Conservation (phyloP, 2,113 vertebrate species). For the Gnathochromis pfefferi region DNA sequence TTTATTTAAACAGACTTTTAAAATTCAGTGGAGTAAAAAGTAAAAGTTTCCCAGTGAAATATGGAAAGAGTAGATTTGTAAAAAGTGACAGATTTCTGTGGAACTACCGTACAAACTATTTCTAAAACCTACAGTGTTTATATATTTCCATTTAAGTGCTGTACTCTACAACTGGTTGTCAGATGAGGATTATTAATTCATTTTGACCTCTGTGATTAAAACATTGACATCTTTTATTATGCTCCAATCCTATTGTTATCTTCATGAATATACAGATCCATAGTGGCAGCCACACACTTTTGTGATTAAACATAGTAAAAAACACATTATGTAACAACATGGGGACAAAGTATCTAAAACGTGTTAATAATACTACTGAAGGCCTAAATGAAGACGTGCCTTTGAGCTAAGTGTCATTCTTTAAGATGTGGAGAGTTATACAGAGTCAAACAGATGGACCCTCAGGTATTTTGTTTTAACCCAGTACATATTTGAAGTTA, state of each 20-base stretch:
- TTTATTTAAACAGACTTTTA: background rate
- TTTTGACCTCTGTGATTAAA: fast-evolving
- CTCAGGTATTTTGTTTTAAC: fast-evolving
- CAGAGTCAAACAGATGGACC: background rate
- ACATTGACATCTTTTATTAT: background rate
- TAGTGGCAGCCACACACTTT: fast-evolving
- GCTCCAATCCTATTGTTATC: fast-evolving
- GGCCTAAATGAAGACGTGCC: background rate
- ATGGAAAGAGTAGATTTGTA: background rate
- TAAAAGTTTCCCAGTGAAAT: background rate
- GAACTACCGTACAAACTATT: background rate
- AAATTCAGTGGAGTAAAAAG: background rate
- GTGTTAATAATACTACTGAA: background rate
- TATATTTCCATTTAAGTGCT: fast-evolving
- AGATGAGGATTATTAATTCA: fast-evolving
- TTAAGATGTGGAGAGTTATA: background rate
- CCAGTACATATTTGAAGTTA: background rate
- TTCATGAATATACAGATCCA: background rate
- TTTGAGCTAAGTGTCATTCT: background rate
- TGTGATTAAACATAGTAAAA: background rate
- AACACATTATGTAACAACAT: background rate
- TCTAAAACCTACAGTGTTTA: background rate
- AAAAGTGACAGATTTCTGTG: background rate
- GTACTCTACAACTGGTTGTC: background rate
- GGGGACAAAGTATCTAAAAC: background rate